Evolutionary conservation across 1,140 invertebrate species (phyloP), one percentile per base, ranked within the genome.

Genomic region (Papilio polytes): DNA sequence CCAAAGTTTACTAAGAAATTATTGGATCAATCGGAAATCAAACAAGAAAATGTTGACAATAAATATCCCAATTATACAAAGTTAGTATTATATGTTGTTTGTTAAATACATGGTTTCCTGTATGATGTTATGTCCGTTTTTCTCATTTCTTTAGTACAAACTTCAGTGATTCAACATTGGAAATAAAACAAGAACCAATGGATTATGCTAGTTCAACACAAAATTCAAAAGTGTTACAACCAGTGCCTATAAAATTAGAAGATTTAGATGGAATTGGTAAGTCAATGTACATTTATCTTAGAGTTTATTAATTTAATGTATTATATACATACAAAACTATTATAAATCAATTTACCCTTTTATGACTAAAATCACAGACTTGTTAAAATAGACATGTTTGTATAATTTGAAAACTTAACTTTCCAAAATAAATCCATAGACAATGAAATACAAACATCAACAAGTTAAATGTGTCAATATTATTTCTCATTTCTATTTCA

Each of bases 251-350:
- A 66, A 95, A 95, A 82, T 85, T 94, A 72, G 94, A 95, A 85
- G 93, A 94, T 83, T 86, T 94, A 46, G 94, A 95, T 90, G 94
- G 94, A 80, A 94, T 95, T 84, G 94, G 93, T 94, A 83, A 87
- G 90, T 87, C 63, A 73, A 15, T 31, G 51, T 66, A 20, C 80
- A 74, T 31, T 31, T 66, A 7, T 48, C 2, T 48, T 15, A 48
- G 10, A 20, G 48, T 51, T 51, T 4, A 51, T 51, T n/a, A 6
- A n/a, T 20, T 18, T 18, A n/a, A 56, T 6, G 18, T n/a, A n/a
- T 56, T n/a, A 56, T n/a, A 0, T 20, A 20, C n/a, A 20, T 56
- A 56, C 8, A 20, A 8, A 41, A 41, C 36, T 36, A 3, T 36
- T 8, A 8, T 41, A 41, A 41, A 7, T 8, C 0, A 7, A 0